phyloP scores from a whole-genome alignment of 2,113 vertebrate genomes.

The Semicossyphus pulcher region DNA sequence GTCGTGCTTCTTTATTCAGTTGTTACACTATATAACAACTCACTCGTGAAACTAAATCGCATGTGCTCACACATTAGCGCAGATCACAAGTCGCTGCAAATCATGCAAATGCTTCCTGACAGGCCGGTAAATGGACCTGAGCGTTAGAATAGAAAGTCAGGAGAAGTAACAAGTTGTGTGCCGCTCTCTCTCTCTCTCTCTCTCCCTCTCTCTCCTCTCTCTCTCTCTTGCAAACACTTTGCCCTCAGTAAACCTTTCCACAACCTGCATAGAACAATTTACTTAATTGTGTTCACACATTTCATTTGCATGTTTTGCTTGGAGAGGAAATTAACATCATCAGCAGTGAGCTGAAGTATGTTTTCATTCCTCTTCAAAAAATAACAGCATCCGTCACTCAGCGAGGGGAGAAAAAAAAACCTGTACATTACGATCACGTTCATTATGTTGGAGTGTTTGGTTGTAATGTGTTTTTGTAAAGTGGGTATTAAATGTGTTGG shows the following conservation, averaged over 20 bases:
- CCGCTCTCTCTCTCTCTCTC: neutral
- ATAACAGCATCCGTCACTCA: conserved; percentile 73
- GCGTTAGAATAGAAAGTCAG: conserved; percentile 54
- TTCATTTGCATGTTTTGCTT: conserved; percentile 82
- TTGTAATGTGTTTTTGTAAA: conserved; percentile 75
- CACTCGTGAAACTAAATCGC: conserved; percentile 9
- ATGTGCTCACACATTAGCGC: conserved; percentile 30
- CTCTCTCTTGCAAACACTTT: conserved; percentile 62
- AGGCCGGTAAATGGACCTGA: conserved; percentile 51
- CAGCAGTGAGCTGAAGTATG: conserved; percentile 80
- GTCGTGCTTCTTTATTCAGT: conserved; percentile 6
- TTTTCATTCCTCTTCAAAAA: conserved; percentile 82
- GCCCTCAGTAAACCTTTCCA: conserved; percentile 65
- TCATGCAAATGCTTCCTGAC: conserved; percentile 52
- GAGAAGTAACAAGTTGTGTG: conserved; percentile 68
- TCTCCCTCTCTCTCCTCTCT: neutral
- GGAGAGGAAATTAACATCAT: conserved; percentile 82
- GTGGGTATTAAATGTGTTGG: conserved; percentile 66
- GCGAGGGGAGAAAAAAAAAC: conserved; percentile 38
- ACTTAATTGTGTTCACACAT: conserved; percentile 73
- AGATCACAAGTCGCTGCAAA: conserved; percentile 32
- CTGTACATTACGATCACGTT: conserved; percentile 71
- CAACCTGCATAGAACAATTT: conserved; percentile 69
- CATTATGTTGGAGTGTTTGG: conserved; percentile 79
- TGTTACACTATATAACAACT: conserved; percentile 6